Conservation (phyloP, 2,113 vertebrate species). For the Pygoscelis antarcticus region DNA sequence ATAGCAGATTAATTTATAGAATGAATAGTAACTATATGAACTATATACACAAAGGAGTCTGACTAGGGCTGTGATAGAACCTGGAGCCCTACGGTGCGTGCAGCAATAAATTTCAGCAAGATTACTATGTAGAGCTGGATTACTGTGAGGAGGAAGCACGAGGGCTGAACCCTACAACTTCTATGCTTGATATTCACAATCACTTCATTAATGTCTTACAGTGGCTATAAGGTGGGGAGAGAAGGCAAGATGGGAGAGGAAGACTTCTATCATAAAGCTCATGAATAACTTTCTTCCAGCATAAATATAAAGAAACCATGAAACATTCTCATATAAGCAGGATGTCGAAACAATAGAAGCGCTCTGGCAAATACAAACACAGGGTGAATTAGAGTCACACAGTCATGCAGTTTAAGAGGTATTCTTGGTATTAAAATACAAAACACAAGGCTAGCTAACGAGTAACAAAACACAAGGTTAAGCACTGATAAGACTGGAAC, state of each 20-base stretch:
- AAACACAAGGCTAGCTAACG: not conserved
- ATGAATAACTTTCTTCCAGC: not conserved
- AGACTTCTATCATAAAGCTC: not conserved
- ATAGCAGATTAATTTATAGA: not conserved
- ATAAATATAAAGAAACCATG: not conserved
- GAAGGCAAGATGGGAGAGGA: not conserved
- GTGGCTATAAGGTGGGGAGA: not conserved
- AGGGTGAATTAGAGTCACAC: not conserved
- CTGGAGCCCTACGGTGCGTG: not conserved
- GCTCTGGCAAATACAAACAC: not conserved
- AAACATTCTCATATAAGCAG: not conserved
- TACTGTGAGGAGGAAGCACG: not conserved
- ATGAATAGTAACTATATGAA: not conserved
- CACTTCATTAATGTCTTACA: not conserved
- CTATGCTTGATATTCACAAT: not conserved
- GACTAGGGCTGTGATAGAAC: not conserved
- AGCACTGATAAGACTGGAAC: not conserved
- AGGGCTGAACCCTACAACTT: not conserved
- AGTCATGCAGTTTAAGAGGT: not conserved
- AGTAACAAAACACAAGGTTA: not conserved
- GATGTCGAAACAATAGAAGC: not conserved
- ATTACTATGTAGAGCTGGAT: not conserved
- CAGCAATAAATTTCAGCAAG: not conserved
- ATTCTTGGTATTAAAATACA: not conserved
- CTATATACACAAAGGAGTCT: not conserved